Conservation (phyloP, 2,888 invertebrate species). For the Formica aserva region DNA sequence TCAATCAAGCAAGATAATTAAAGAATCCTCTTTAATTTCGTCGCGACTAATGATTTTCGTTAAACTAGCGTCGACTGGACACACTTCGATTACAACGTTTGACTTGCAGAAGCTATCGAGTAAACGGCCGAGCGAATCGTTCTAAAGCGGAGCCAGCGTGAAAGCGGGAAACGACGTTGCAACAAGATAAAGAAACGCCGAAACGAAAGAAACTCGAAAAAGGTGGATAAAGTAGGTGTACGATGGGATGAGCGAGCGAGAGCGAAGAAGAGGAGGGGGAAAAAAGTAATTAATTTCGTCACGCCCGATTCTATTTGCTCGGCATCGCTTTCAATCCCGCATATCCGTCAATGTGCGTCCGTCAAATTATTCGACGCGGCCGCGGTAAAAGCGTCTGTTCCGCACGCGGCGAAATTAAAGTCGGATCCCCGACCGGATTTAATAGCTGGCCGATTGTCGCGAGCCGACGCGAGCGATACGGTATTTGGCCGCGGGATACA, state of each 20-base stretch:
- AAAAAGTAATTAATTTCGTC: constrained; percentile 79
- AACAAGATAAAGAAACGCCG: constrained; percentile 42
- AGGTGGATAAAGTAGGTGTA: neutral
- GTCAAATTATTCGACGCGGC: constrained; percentile 71
- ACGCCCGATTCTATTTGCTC: constrained; percentile 76
- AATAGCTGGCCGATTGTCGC: constrained; percentile 67
- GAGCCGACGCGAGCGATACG: constrained; percentile 50
- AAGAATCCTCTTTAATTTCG: constrained; percentile 34
- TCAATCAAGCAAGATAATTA: constrained; percentile 23
- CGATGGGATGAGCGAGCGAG: neutral
- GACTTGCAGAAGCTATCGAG: constrained; percentile 41
- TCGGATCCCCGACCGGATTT: constrained; percentile 60
- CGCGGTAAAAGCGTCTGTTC: constrained; percentile 60
- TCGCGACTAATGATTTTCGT: constrained; percentile 6
- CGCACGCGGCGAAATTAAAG: constrained; percentile 67
- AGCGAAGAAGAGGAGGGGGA: constrained; percentile 8
- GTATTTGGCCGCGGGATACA: constrained; percentile 53
- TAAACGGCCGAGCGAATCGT: constrained; percentile 36
- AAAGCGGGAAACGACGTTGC: constrained; percentile 35
- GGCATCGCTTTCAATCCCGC: constrained; percentile 62
- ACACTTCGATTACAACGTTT: constrained; percentile 51
- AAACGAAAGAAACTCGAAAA: neutral
- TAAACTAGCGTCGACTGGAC: constrained; percentile 18
- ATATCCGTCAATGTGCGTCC: constrained; percentile 69
- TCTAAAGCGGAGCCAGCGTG: constrained; percentile 33